phyloP scores from a whole-genome alignment of 1,140 invertebrate species.

The Episyrphus balteatus region DNA sequence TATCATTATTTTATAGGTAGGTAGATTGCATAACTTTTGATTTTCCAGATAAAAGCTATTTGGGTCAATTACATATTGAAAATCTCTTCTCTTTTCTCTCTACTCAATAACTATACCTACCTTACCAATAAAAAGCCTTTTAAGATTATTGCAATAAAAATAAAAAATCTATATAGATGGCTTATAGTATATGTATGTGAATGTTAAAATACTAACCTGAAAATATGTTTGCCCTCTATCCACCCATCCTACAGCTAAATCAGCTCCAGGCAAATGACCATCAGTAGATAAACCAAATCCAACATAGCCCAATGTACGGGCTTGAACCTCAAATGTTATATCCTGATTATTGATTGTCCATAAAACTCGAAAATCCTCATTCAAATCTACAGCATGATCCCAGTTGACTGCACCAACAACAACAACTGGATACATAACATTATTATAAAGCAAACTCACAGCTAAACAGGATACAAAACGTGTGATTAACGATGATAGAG shows the following conservation, averaged over 20 bases:
- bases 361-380: constrained; percentile 43
- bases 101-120: too few species aligned
- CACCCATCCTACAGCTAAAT: constrained; percentile 64
- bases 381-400: constrained; percentile 40
- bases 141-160: background rate
- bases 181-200: too few species aligned
- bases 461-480: constrained; percentile 37
- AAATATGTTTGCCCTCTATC: constrained; percentile 57
- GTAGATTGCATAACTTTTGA: too few species aligned
- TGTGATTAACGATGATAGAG: constrained; percentile 37
- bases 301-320: constrained; percentile 66
- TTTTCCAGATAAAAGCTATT: too few species aligned
- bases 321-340: constrained; percentile 69
- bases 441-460: constrained; percentile 16
- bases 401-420: constrained; percentile 20
- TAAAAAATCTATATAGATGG: too few species aligned
- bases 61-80: too few species aligned
- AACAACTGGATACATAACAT: constrained; percentile 6
- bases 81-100: too few species aligned
- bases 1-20: too few species aligned
- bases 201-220: constrained; percentile 49
- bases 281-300: constrained; percentile 69
- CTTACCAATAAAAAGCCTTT: too few species aligned
- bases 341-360: constrained; percentile 50
- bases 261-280: constrained; percentile 54